phyloP scores from a whole-genome alignment of 2,113 vertebrate genomes.

The Silurus asotus region DNA sequence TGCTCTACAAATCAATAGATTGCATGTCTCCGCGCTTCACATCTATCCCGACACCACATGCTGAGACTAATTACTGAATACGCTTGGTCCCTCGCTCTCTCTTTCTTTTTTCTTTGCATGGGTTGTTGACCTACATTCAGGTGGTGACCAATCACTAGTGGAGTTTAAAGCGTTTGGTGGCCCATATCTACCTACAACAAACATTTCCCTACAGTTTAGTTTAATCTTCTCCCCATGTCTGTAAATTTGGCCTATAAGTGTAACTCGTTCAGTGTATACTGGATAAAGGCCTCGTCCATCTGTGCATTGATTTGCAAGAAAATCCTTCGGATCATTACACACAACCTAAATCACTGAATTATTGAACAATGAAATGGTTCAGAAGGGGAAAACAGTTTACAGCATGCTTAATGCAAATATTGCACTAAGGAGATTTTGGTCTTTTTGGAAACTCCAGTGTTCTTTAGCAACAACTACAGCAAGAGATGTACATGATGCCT shows the following conservation, averaged over 20 bases:
- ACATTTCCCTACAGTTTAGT: conserved; percentile 5
- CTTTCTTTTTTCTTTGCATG: conserved; percentile 48
- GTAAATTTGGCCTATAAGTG: background rate
- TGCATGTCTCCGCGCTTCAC: conserved; percentile 71
- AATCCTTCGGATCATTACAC: background rate
- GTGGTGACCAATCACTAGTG: conserved; percentile 42
- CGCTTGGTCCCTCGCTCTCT: conserved; percentile 46
- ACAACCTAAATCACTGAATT: background rate
- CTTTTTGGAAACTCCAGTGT: background rate
- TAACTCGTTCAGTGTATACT: background rate
- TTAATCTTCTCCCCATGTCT: background rate
- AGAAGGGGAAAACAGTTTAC: background rate
- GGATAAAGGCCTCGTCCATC: background rate
- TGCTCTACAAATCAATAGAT: conserved; percentile 71
- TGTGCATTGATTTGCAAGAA: background rate
- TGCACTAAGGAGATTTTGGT: background rate
- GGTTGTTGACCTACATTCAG: conserved; percentile 67
- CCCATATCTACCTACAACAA: conserved; percentile 22
- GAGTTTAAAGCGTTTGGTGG: background rate
- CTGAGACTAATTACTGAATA: conserved; percentile 80
- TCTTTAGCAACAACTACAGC: background rate
- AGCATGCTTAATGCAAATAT: background rate
- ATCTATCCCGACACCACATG: conserved; percentile 73
- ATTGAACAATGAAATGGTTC: background rate
- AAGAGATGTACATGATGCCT: background rate